phyloP scores from a whole-genome alignment of 2,888 invertebrate species.

The Lymantria monacha region DNA sequence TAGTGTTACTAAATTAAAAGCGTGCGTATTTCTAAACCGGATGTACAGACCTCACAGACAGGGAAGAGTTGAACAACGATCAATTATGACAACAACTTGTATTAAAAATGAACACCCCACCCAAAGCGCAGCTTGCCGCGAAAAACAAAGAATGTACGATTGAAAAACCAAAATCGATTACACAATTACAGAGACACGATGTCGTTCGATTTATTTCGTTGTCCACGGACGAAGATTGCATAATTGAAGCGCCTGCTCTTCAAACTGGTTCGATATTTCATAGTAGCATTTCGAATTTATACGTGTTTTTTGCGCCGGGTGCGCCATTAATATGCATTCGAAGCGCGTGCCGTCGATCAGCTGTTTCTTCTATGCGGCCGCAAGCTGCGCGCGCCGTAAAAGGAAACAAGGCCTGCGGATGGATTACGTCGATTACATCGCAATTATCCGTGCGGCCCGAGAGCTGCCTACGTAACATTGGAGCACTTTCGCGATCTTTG shows the following conservation, averaged over 20 bases:
- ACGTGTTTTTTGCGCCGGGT: constrained; percentile 64
- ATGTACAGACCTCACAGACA: constrained; percentile 19
- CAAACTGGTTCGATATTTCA: constrained; percentile 63
- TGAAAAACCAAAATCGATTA: constrained; percentile 49
- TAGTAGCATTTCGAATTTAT: constrained; percentile 70
- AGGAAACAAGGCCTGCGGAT: constrained; percentile 73
- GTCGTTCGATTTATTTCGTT: constrained; percentile 50
- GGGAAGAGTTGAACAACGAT: constrained; percentile 25
- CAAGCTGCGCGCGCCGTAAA: constrained; percentile 78
- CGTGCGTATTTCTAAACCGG: constrained; percentile 23
- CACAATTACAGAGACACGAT: constrained; percentile 37
- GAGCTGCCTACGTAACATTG: constrained; percentile 57
- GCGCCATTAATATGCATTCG: constrained; percentile 75
- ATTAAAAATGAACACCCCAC: constrained; percentile 26
- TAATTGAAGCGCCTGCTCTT: constrained; percentile 66
- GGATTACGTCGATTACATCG: constrained; percentile 80
- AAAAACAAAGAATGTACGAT: constrained; percentile 31
- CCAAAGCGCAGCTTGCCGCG: constrained; percentile 18
- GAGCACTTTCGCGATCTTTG: constrained; percentile 79
- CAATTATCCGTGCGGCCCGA: constrained; percentile 69
- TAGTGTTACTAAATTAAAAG: constrained; percentile 22
- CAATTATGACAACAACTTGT: constrained; percentile 32
- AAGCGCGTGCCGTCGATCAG: constrained; percentile 78
- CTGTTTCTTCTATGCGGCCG: constrained; percentile 76
- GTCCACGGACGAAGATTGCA: constrained; percentile 53